Evolutionary conservation across 1,140 invertebrate genomes (phyloP).

Genomic region (Ylistrum balloti): DNA sequence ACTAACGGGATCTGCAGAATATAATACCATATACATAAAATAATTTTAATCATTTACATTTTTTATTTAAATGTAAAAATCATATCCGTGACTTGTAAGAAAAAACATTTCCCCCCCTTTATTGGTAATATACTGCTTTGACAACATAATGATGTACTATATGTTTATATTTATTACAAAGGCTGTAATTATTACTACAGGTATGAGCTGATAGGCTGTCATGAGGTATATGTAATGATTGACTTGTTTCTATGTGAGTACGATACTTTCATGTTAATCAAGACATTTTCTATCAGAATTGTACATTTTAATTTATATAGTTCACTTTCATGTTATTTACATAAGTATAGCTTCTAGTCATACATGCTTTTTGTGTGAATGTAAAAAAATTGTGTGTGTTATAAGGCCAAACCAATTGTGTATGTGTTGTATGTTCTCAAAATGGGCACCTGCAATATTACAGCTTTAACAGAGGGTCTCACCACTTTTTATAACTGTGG

Average conservation of each 20-base stretch:
- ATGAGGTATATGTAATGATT: too few species aligned
- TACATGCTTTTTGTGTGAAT: constrained; percentile 19
- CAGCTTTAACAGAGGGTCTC: background rate
- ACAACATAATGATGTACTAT: background rate
- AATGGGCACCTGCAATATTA: background rate
- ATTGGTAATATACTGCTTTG: constrained; percentile 17
- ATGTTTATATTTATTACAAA: constrained; percentile 9
- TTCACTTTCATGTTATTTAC: constrained; percentile 21
- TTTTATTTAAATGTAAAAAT: background rate
- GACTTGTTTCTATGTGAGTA: too few species aligned
- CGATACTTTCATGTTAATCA: background rate
- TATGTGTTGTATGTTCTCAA: constrained; percentile 12
- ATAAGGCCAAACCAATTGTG: background rate
- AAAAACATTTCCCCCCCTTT: background rate
- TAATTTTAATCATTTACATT: background rate
- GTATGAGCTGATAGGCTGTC: too few species aligned
- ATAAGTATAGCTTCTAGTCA: background rate
- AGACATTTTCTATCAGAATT: constrained; percentile 17
- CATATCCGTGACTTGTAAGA: background rate
- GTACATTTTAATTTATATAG: constrained; percentile 35
- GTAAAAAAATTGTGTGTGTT: background rate
- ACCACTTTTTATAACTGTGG: too few species aligned
- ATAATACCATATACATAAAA: background rate
- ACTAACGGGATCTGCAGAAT: background rate
- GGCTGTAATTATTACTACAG: background rate